Evolutionary conservation across 2,797 vertebrate species (phyloP), one percentile per base, ranked within the genome.

Genomic region (Myiotriccus ornatus): DNA sequence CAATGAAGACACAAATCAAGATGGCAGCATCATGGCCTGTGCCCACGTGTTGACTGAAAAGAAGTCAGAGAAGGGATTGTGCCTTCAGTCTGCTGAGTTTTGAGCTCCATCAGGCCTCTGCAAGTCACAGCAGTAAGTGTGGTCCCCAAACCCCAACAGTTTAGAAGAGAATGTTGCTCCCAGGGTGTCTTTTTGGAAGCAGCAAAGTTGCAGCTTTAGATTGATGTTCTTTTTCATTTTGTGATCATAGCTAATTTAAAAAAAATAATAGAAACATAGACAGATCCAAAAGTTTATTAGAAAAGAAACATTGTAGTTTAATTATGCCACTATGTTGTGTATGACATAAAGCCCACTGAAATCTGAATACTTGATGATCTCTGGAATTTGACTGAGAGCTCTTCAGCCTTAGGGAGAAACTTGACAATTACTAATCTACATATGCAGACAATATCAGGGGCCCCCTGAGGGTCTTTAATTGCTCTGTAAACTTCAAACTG

Each of bases 381-480:
- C 81, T 88, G 88, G 95, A 97, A 95, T 88, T 86, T 97, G 96
- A 95, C 96, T 96, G 96, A 97, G 96, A 95, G 96, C 95, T 96
- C 97, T 96, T 85, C 49, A 71, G 95, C 95, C 96, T 91, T 90
- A 92, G 96, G 96, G 95, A 97, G 81, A 97, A 97, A 96, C 95
- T 49, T 89, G 84, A 93, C 96, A 97, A 96, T 96, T 95, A 93
- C 95, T 98, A 96, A 97, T 98, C 97, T 97, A 96, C 92, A 97
- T 94, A 97, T 86, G 83, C 91, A 90, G 96, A 96, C 96, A 96
- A 91, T 96, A 97, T 97, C 82, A 77, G 94, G 65, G 84, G 90
- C 95, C 97, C 85, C 94, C 87, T 49, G 90, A 94, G 94, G 92
- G 98, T 98, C 98, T 97, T 93, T 98, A 99, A 98, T 96, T 89